phyloP scores from a whole-genome alignment of 1,140 invertebrate genomes.

The Diorhabda sublineata region DNA sequence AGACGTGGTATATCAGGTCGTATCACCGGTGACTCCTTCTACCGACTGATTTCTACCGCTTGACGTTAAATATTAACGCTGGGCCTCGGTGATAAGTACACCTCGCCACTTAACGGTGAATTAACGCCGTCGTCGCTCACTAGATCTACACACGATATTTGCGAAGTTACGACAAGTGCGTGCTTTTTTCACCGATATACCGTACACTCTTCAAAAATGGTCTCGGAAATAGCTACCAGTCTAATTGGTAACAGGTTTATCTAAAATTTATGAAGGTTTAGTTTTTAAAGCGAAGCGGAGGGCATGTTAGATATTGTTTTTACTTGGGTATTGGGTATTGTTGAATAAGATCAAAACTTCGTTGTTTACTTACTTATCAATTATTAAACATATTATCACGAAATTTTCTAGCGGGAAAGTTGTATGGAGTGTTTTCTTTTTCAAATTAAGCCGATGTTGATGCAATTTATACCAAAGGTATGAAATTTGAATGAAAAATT shows the following conservation, averaged over 20 bases:
- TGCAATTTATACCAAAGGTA: no score
- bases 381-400: no score
- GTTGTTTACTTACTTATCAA: neutral
- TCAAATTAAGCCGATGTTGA: no score
- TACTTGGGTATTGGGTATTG: neutral
- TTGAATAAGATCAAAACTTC: neutral
- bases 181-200: conserved; percentile 33
- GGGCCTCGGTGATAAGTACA: conserved; percentile 44
- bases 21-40: conserved; percentile 11
- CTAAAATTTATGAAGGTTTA: conserved; percentile 24
- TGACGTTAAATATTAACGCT: conserved; percentile 44
- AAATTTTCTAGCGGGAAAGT: no score
- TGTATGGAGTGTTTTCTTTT: no score
- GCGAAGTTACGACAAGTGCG: conserved; percentile 31
- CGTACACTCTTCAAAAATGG: conserved; percentile 21
- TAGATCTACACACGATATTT: conserved; percentile 32
- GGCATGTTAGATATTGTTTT: neutral
- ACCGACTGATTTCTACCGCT: conserved; percentile 30
- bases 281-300: conserved; percentile 4
- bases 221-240: conserved; percentile 19
- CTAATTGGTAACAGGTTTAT: conserved; percentile 25
- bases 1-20: conserved; percentile 40
- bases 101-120: conserved; percentile 34
- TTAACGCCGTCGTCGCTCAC: conserved; percentile 25
- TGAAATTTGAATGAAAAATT: no score